Conservation (phyloP, 2,113 vertebrate genomes). For the Notechis scutatus region DNA sequence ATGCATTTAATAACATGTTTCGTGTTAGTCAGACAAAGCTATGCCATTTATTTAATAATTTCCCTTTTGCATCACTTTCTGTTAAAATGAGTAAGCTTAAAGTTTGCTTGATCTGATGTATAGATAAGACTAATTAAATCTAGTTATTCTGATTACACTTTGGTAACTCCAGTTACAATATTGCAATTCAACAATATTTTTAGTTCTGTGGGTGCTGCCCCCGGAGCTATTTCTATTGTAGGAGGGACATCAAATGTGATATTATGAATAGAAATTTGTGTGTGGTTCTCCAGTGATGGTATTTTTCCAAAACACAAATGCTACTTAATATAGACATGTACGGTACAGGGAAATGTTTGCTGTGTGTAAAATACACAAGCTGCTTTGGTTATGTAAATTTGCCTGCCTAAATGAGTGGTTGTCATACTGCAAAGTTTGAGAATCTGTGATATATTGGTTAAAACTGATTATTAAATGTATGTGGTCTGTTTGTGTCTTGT, state of each 20-base stretch:
- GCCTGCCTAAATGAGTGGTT: background rate
- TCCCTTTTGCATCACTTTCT: background rate
- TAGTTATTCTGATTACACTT: background rate
- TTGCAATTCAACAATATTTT: background rate
- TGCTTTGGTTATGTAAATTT: background rate
- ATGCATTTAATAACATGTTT: background rate
- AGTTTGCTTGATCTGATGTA: background rate
- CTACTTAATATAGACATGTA: background rate
- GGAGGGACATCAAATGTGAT: background rate
- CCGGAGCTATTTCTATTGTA: background rate
- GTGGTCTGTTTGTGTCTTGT: background rate
- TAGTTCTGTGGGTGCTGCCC: background rate
- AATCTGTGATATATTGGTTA: background rate
- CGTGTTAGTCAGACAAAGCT: background rate
- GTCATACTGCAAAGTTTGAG: background rate
- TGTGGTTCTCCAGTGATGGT: background rate
- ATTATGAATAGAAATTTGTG: background rate
- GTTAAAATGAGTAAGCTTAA: background rate
- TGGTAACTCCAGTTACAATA: background rate
- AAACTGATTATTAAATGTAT: background rate
- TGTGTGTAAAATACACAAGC: background rate
- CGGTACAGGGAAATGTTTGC: background rate
- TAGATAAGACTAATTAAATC: background rate
- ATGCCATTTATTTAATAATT: background rate
- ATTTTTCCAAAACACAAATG: background rate